phyloP scores from a whole-genome alignment of 2,888 invertebrate genomes.

The Polyommatus icarus region DNA sequence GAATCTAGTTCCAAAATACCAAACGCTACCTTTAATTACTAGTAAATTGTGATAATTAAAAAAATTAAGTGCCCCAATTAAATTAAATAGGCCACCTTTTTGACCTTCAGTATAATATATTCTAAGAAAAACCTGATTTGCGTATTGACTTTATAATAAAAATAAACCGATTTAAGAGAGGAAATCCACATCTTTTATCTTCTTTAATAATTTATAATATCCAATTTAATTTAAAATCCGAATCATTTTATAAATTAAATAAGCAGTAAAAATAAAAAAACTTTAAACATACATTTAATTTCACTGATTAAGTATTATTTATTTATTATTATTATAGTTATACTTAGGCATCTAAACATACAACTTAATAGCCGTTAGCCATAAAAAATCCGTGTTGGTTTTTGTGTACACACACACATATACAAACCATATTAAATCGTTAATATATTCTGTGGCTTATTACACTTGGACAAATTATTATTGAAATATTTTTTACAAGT shows the following conservation, averaged over 20 bases:
- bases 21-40: neutral
- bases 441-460: neutral
- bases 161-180: constrained; percentile 32
- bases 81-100: constrained; percentile 26
- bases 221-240: constrained; percentile 16
- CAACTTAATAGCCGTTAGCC: neutral
- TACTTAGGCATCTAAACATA: neutral
- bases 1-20: neutral
- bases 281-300: neutral
- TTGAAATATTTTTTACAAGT: neutral
- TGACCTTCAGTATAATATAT: constrained; percentile 23
- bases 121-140: constrained; percentile 8
- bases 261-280: constrained; percentile 15
- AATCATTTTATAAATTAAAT: constrained; percentile 11
- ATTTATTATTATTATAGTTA: neutral
- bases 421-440: neutral
- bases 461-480: neutral
- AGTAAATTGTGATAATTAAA: neutral
- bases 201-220: constrained; percentile 22
- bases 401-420: neutral
- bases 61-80: constrained; percentile 13
- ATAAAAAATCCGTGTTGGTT: neutral
- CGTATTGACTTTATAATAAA: constrained; percentile 21
- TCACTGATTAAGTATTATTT: neutral
- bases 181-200: constrained; percentile 33